A percentile compares a stretch with the other conserved stretches of the same genome.
phyloP scores from a whole-genome alignment of 2,888 invertebrate species.

The Bombyx huttoni region DNA sequence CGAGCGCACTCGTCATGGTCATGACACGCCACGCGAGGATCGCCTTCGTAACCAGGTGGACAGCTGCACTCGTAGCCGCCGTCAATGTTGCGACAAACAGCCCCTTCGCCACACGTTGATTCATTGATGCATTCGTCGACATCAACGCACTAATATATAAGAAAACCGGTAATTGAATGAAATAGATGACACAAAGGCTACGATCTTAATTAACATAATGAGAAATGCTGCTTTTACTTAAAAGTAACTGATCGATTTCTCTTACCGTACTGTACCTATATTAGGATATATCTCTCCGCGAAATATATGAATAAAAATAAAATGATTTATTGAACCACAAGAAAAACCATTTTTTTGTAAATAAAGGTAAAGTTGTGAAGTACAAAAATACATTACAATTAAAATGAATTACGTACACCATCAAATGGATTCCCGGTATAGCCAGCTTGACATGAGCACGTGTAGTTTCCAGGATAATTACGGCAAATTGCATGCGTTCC shows the following conservation, averaged over 20 bases:
- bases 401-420: slow-evolving; percentile 36
- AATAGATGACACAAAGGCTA: background rate
- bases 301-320: too few relatives aligned
- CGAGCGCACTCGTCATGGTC: slow-evolving; percentile 84
- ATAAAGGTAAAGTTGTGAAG: background rate
- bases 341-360: background rate
- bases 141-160: slow-evolving; percentile 77
- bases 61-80: slow-evolving; percentile 90
- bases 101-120: slow-evolving; percentile 82
- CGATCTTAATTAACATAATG: too few relatives aligned
- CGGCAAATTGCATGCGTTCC: slow-evolving; percentile 86
- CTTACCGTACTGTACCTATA: background rate
- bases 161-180: background rate
- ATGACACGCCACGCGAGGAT: slow-evolving; percentile 80
- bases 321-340: too few relatives aligned
- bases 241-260: too few relatives aligned
- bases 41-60: slow-evolving; percentile 85
- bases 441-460: slow-evolving; percentile 87
- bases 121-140: slow-evolving; percentile 85
- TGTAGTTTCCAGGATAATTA: slow-evolving; percentile 89
- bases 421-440: slow-evolving; percentile 85
- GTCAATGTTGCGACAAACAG: slow-evolving; percentile 83
- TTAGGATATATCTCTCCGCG: too few relatives aligned
- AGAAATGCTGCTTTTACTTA: too few relatives aligned
- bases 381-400: background rate